A percentile compares a stretch with the other conserved stretches of the same genome.
phyloP scores from a whole-genome alignment of 1,140 invertebrate species.

The Lepidostoma basale region DNA sequence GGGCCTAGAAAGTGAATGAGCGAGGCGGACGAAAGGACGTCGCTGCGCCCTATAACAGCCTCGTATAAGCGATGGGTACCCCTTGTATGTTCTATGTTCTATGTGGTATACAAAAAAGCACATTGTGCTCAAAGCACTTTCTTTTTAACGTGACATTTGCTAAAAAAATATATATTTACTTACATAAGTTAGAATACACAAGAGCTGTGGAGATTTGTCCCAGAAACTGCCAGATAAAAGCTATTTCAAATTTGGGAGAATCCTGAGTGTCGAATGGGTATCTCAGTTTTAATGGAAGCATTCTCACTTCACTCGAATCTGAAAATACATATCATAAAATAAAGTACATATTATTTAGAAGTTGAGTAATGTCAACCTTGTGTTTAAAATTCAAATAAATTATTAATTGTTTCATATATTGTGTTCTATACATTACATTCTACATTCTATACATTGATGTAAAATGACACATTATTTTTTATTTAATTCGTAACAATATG shows the following conservation, averaged over 20 bases:
- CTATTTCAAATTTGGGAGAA: conserved; percentile 38
- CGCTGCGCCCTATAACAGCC: too few relatives aligned
- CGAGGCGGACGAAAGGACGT: too few relatives aligned
- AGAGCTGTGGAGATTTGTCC: conserved; percentile 36
- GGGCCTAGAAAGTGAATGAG: too few relatives aligned
- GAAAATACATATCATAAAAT: too few relatives aligned
- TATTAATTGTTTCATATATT: neutral
- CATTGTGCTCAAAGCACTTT: too few relatives aligned
- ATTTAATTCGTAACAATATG: too few relatives aligned
- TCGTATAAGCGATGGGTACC: too few relatives aligned
- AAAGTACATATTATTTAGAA: neutral
- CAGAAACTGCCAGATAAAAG: conserved; percentile 35
- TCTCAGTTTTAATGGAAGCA: conserved; percentile 41
- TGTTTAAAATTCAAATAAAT: neutral
- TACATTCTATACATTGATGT: too few relatives aligned
- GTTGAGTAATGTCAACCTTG: neutral
- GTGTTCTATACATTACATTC: neutral
- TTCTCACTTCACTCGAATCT: conserved; percentile 7
- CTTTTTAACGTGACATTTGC: neutral
- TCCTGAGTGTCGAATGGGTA: conserved; percentile 36
- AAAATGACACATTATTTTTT: too few relatives aligned
- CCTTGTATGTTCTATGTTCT: too few relatives aligned
- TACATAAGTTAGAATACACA: conserved; percentile 39
- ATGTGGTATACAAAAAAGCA: too few relatives aligned
- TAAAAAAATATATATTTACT: neutral